phyloP scores from a whole-genome alignment of 2,888 invertebrate species.

The Macrosiphum euphorbiae region DNA sequence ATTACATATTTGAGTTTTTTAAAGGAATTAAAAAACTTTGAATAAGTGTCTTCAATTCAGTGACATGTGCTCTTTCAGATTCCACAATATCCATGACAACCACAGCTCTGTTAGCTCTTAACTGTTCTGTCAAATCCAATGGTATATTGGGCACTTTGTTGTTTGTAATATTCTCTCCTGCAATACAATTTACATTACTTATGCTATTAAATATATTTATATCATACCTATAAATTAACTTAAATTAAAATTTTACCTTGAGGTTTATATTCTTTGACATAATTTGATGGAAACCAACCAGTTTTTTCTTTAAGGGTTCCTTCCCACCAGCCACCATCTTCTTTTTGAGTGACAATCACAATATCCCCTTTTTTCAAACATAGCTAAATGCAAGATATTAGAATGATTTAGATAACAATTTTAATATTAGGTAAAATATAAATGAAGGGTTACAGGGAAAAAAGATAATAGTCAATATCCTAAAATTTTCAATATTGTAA shows the following conservation, averaged over 20 bases:
- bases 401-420: not conserved
- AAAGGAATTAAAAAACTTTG: constrained; percentile 90
- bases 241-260: constrained; percentile 70
- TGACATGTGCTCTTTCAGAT: constrained; percentile 91
- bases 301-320: constrained; percentile 95
- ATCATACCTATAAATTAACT: not conserved
- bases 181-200: constrained; percentile 45
- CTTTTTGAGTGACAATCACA: constrained; percentile 94
- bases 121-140: constrained; percentile 70
- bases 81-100: constrained; percentile 92
- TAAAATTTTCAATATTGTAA: too few species aligned
- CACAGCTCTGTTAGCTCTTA: constrained; percentile 84
- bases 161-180: constrained; percentile 35
- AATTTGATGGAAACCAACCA: constrained; percentile 99
- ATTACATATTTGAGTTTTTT: constrained; percentile 87
- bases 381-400: constrained; percentile 73
- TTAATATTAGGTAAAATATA: not conserved
- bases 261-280: constrained; percentile 90
- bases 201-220: not conserved
- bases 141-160: constrained; percentile 66
- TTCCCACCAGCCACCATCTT: constrained; percentile 99
- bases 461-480: too few species aligned
- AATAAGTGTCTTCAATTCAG: constrained; percentile 87
- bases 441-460: too few species aligned
- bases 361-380: constrained; percentile 96